A percentile compares a stretch with the other conserved stretches of the same genome.
These are phyloP conservation scores for Manis crassicaudata DNA, from an alignment of 2,797 vertebrate species.

Conservation along the genomic window DNA sequence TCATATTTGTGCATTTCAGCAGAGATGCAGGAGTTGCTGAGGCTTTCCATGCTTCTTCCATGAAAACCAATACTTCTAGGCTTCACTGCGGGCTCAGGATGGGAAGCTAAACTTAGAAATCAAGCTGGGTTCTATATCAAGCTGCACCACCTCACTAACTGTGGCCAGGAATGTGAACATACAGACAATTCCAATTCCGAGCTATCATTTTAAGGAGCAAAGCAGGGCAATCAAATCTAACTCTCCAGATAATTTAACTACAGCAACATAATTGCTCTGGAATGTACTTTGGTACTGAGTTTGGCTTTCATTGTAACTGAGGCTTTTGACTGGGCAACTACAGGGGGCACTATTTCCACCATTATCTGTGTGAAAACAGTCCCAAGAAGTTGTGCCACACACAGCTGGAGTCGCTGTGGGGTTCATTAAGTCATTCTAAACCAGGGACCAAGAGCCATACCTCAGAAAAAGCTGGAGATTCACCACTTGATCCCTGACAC, in stretches of 20 bases:
- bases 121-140: slow-evolving; percentile 60
- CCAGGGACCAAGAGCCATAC: background rate
- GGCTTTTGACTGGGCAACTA: background rate
- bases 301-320: background rate
- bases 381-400: too few relatives aligned
- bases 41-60: slow-evolving; percentile 65
- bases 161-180: slow-evolving; percentile 60
- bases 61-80: slow-evolving; percentile 78
- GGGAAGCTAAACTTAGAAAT: slow-evolving; percentile 78
- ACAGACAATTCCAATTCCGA: slow-evolving; percentile 17
- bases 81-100: slow-evolving; percentile 70
- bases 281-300: slow-evolving; percentile 10
- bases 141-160: slow-evolving; percentile 22
- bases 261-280: slow-evolving; percentile 35
- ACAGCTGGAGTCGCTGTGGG: background rate
- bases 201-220: slow-evolving; percentile 30
- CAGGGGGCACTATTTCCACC: background rate
- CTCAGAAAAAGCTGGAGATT: background rate
- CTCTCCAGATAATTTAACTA: slow-evolving; percentile 10
- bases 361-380: background rate
- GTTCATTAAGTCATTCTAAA: background rate
- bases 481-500: background rate
- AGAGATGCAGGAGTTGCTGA: slow-evolving; percentile 53
- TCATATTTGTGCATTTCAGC: background rate
- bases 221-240: slow-evolving; percentile 54